Percentiles rank a stretch among this genome's conserved stretches.
Conservation (phyloP, 2,888 invertebrate genomes). For the Monoplex corrugatus region DNA sequence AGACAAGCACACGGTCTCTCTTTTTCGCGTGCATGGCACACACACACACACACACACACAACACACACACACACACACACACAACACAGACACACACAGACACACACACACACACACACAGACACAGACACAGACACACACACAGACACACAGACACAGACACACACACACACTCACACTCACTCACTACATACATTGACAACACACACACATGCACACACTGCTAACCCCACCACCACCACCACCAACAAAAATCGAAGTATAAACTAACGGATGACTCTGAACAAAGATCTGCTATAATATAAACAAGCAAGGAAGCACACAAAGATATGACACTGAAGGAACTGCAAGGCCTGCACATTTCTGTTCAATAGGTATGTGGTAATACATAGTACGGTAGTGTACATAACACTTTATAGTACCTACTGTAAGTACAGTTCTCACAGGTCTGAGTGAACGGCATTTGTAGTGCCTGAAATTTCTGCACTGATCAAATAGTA, state of each 20-base stretch:
- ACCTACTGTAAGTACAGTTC: too few species aligned
- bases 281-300: neutral
- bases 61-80: neutral
- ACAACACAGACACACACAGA: neutral
- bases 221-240: neutral
- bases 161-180: neutral
- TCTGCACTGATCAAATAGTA: too few species aligned
- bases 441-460: too few species aligned
- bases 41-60: neutral
- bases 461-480: too few species aligned
- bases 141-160: neutral
- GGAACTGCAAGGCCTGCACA: too few species aligned
- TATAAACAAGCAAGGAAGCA: too few species aligned
- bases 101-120: neutral
- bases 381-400: too few species aligned
- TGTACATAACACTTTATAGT: too few species aligned
- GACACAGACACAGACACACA: neutral
- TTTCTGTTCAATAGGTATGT: too few species aligned
- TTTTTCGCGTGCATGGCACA: too few species aligned
- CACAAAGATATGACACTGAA: too few species aligned
- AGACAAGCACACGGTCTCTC: neutral
- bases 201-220: conserved; percentile 2
- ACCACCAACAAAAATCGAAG: neutral
- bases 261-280: neutral
- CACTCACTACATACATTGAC: neutral